Evolutionary conservation across 2,113 vertebrate species (phyloP).

Genomic region (Saccopteryx leptura): DNA sequence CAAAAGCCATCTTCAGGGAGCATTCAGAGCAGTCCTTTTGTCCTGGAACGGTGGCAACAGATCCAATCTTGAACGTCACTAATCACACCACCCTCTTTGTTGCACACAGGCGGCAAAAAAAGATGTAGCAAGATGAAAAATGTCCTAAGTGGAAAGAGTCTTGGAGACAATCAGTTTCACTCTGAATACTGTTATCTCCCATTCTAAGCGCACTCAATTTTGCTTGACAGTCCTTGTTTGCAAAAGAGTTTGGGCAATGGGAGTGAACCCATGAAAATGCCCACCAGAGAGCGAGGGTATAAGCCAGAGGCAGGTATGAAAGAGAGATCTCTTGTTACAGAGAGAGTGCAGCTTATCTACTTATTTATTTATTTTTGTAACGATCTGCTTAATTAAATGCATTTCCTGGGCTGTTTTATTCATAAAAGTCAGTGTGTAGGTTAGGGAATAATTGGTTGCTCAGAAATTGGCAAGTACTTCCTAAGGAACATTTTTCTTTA

Average conservation of each 20-base stretch:
- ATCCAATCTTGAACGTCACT: not conserved
- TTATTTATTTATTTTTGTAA: not conserved
- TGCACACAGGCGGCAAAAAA: not conserved
- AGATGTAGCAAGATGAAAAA: not conserved
- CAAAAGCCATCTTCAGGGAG: not conserved
- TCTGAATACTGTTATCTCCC: not conserved
- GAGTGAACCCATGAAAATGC: not conserved
- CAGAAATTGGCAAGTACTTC: conserved; percentile 63
- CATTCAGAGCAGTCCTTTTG: not conserved
- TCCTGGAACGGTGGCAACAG: not conserved
- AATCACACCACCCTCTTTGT: not conserved
- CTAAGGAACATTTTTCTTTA: conserved; percentile 65
- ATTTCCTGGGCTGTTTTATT: conserved; percentile 71
- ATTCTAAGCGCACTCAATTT: not conserved
- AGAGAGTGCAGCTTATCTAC: conserved; percentile 4
- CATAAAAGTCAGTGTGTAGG: conserved; percentile 64
- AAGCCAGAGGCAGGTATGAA: not conserved
- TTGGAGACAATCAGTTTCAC: not conserved
- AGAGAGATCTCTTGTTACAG: not conserved
- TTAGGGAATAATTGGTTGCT: conserved; percentile 64
- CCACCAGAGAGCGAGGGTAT: not conserved
- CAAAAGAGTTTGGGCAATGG: not conserved
- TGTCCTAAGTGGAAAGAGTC: not conserved
- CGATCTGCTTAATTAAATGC: conserved; percentile 64
- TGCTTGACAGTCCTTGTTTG: not conserved